Base-by-base conservation (phyloP, 2,888 invertebrate species). In the Mactromeris polynyma region DNA sequence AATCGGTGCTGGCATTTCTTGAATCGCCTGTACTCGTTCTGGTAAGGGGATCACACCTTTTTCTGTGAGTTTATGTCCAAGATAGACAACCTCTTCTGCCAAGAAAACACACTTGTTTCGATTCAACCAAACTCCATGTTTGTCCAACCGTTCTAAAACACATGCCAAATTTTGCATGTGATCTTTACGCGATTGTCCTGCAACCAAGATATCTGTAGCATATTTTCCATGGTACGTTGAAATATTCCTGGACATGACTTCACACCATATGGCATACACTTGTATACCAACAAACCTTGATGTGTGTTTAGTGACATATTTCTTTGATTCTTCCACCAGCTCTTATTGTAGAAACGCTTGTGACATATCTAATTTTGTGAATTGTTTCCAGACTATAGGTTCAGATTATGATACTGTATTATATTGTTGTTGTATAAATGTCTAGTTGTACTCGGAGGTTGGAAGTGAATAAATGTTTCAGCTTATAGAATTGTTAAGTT, bases 201-300 rank as follows among this genome's bases (percentile, higher is more conserved):
- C 86, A 31, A 89, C 69, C 9, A 89, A 83, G 54, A 83, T 89
- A 51, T 89, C 1, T 88, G 78, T 19, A 93, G 31, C 14, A 94
- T 40, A 11, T 91, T 84, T 40, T n/a, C 93, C 93, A 87, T 87
- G 40, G 40, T 7, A 40, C 4, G 11, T 11, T 40, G 40, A 11
- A 7, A 40, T 4, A n/a, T 19, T 51, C 7, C 19, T 19, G 51
- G 7, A 51, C 7, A 51, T 19, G 51, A 51, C 2, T 51, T 14
- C 19, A 14, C 7, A 19, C 19, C 51, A 51, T 3, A 7, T 19
- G 7, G 51, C 19, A 51, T 51, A 19, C 7, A 19, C 6, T 69
- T 69, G 69, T 69, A 69, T 31, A 69, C 19, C 6, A 69, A 69
- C 17, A 69, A 69, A 6, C 69, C 69, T 69, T 69, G 6, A 31